phyloP scores from a whole-genome alignment of 2,113 vertebrate genomes.

The Tyto alba region DNA sequence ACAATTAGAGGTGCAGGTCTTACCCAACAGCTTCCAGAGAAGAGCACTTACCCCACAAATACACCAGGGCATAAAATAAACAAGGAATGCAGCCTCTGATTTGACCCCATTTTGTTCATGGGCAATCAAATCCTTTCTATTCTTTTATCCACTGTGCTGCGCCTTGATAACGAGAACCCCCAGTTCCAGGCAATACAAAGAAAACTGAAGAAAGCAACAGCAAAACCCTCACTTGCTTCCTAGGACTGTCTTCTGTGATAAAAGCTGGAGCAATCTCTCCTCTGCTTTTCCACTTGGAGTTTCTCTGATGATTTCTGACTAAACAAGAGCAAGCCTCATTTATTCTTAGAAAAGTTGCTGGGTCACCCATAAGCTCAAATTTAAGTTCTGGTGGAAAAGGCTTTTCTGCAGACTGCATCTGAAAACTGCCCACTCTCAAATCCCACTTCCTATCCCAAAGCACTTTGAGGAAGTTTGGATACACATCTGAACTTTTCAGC shows the following conservation, averaged over 20 bases:
- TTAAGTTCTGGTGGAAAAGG: not conserved
- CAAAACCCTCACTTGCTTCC: not conserved
- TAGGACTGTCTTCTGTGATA: not conserved
- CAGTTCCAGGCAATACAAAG: not conserved
- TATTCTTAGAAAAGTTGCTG: conserved; percentile 15
- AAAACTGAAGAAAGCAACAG: not conserved
- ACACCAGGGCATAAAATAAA: not conserved
- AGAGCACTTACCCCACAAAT: not conserved
- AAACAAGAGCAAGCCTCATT: not conserved
- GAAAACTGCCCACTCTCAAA: conserved; percentile 26
- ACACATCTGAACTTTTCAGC: conserved; percentile 46
- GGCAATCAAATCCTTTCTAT: not conserved
- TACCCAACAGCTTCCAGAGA: not conserved
- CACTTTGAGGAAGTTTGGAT: conserved; percentile 48
- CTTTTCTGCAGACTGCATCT: not conserved
- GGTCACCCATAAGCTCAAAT: not conserved
- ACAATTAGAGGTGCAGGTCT: not conserved
- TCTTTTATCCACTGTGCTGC: not conserved
- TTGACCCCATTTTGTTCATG: not conserved
- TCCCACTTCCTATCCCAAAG: conserved; percentile 33
- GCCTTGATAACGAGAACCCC: not conserved
- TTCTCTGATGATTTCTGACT: not conserved
- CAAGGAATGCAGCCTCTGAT: not conserved
- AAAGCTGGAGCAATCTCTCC: not conserved
- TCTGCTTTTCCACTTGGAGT: not conserved